Base-by-base conservation (phyloP, 2,888 invertebrate genomes). In the Aleiodes testaceus region DNA sequence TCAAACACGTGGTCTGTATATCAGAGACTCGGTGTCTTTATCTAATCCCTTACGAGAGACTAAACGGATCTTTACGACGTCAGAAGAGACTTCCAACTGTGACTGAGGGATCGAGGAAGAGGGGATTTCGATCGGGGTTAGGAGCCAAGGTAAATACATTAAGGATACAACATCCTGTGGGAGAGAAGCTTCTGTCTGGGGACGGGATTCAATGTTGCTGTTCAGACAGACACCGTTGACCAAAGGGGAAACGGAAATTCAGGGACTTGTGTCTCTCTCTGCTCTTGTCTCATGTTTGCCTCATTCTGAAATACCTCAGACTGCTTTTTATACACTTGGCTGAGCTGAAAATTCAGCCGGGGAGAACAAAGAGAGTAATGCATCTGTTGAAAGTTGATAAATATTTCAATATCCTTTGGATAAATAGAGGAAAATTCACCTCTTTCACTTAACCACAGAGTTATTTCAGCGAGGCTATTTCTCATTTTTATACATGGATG, bases 71-170 rank as follows among this genome's bases (percentile, higher is more conserved):
- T 76, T 75, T 75, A 72, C 69, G 75, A 73, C 63, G 72, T 75
- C 50, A 68, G 67, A 69, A 20, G 49, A 63, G 66, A 65, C 16
- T 18, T 20, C 55, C 49, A 69, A 69, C 65, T 20, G 69, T 64
- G n/a, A 26, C 42, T 45, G 59, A 75, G 65, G 26, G 59, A 65
- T 72, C 42, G 14, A 18, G 11, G 2, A 67, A 12, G 50, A 7
- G 22, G 66, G 72, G 74, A 77, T 75, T 80, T 81, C 81, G 79
- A 83, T 78, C 81, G 78, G 81, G 81, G 83, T 82, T 84, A 81
- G 82, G 79, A 82, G 83, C 81, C 77, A 85, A 83, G 83, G 84
- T 83, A 85, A 85, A 85, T 84, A 85, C 85, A 85, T 85, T 85
- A 85, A 81, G 84, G 83, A 81, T 83, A 82, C 81, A 81, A 82